Base-by-base conservation (phyloP, 2,888 invertebrate species). In the Cheilosia pagana region DNA sequence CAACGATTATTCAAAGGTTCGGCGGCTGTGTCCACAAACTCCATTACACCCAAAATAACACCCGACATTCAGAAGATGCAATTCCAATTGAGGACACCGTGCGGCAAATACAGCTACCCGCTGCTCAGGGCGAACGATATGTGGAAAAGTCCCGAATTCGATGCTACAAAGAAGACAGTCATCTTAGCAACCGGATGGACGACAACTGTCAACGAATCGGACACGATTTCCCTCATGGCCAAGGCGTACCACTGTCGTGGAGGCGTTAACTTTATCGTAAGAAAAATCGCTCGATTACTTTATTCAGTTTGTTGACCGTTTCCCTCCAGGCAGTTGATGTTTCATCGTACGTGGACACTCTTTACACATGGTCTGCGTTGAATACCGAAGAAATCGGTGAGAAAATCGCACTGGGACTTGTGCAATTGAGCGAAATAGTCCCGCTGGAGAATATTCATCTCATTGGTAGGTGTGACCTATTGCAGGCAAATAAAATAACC, bases 151-250 rank as follows among this genome's bases (percentile, higher is more conserved):
- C 88, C 89, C 0, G 86, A 87, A 35, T 92, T 92, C 35, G 89
- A 92, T 88, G 52, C 75, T 2, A 86, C 43, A 0, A 91, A 91
- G 75, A 88, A 89, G 67, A 89, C 90, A 2, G 90, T 91, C 7
- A 89, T 92, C 16, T 81, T 92, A 65, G 90, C 90, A 21, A 91
- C 92, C 3, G 92, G 92, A 5, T 92, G 92, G 92, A 89, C 88
- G 2, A 91, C 91, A 3, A 90, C 88, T 12, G 87, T 91, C 6
- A 90, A 90, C 81, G 89, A 89, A 2, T 87, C 89, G 4, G 88
- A 89, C 2, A 79, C 88, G 16, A 90, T 91, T 52, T 88, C 89
- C 19, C 87, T 76, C 0, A 72, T 92, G 16, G 89, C 89, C 10
- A 87, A 89, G 70, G 92, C 91, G 28, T 92, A 90, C 71, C 88